Evolutionary conservation across 2,797 vertebrate species (phyloP).

Genomic region (Pangasius djambal): DNA sequence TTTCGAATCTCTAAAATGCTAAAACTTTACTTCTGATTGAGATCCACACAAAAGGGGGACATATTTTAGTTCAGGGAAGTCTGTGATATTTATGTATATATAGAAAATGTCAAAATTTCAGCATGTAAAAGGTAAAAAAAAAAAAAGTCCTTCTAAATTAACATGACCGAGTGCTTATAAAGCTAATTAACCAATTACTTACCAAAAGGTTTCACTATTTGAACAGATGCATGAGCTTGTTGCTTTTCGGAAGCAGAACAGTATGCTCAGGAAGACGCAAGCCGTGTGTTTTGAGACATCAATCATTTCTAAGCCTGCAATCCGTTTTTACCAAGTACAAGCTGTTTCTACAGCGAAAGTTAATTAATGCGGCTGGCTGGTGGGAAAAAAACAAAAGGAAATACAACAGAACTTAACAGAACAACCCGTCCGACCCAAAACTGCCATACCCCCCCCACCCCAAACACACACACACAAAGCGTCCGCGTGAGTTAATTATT

Average conservation of each 20-base stretch:
- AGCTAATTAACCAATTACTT: background rate
- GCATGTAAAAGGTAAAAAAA: background rate
- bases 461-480: constrained; percentile 5
- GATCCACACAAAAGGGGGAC: background rate
- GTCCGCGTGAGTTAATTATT: constrained; percentile 57
- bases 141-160: background rate
- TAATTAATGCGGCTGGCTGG: constrained; percentile 38
- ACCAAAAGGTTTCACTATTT: background rate
- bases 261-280: constrained; percentile 63
- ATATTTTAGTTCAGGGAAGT: background rate
- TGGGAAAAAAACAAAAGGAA: constrained; percentile 24
- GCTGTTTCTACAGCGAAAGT: constrained; percentile 44
- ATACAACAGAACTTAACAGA: background rate
- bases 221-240: constrained; percentile 49
- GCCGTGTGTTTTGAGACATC: constrained; percentile 66
- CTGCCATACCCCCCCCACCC: background rate
- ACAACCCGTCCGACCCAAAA: background rate
- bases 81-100: background rate
- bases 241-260: constrained; percentile 62
- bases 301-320: constrained; percentile 62
- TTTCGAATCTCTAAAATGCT: background rate
- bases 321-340: constrained; percentile 53
- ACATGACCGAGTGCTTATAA: background rate
- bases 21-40: background rate
- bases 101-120: background rate